These are phyloP conservation scores for Psix sp. DNA, from an alignment of 1,140 invertebrate species.

Conservation along the genomic window DNA sequence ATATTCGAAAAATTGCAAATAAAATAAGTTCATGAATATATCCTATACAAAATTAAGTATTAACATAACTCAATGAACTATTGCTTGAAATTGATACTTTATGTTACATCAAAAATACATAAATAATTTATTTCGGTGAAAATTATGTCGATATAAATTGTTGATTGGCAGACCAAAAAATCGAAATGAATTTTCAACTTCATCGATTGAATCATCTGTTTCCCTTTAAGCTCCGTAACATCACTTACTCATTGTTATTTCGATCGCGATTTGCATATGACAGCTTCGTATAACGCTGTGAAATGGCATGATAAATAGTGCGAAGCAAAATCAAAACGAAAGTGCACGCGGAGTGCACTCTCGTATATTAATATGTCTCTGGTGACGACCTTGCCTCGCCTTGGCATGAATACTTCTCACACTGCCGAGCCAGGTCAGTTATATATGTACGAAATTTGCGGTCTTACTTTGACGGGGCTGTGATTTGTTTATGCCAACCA, in stretches of 20 bases:
- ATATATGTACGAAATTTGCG: constrained; percentile 42
- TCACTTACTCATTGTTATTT: constrained; percentile 2
- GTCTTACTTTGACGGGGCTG: constrained; percentile 15
- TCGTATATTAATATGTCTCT: constrained; percentile 47
- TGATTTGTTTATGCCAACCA: constrained; percentile 40
- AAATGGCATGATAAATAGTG: constrained; percentile 19
- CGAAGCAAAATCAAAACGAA: constrained; percentile 36
- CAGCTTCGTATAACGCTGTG: constrained; percentile 3
- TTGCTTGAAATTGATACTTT: no score
- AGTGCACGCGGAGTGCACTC: constrained; percentile 30
- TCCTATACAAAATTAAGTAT: no score
- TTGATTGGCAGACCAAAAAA: no score
- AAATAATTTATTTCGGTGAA: no score
- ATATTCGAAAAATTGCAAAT: no score
- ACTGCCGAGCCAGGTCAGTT: constrained; percentile 55
- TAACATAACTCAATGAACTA: no score
- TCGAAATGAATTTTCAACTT: background rate
- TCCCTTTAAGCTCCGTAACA: no score
- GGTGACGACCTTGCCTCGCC: constrained; percentile 57
- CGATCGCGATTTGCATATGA: background rate
- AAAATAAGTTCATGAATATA: no score
- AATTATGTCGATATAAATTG: no score
- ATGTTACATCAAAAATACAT: no score
- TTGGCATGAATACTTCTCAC: constrained; percentile 58
- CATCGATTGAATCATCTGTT: no score